Evolutionary conservation across 2,797 vertebrate genomes (phyloP).

Genomic region (Prionace glauca): DNA sequence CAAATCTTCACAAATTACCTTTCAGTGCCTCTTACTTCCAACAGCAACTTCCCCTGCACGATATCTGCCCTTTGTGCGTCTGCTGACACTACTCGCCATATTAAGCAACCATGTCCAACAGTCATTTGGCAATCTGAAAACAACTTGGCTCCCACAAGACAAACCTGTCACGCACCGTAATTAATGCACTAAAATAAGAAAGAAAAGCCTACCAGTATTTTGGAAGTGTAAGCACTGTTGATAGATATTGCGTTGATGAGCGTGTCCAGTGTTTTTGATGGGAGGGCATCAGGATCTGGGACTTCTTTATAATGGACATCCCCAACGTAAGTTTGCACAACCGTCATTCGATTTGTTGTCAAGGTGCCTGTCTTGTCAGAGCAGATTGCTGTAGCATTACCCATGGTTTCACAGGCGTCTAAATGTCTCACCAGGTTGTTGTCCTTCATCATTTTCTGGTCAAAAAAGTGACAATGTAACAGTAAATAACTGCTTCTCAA

Average conservation of each 20-base stretch:
- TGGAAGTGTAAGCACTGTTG: slow-evolving; percentile 95
- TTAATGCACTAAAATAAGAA: background rate
- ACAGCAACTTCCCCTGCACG: background rate
- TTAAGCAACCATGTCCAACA: background rate
- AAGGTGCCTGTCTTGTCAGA: slow-evolving; percentile 96
- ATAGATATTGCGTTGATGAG: slow-evolving; percentile 80
- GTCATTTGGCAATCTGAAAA: background rate
- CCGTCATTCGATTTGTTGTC: slow-evolving; percentile 96
- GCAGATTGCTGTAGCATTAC: slow-evolving; percentile 96
- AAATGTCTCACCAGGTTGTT: slow-evolving; percentile 95
- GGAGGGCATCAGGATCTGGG: slow-evolving; percentile 74
- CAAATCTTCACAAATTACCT: background rate
- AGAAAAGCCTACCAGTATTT: slow-evolving; percentile 83
- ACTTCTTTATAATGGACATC: slow-evolving; percentile 85
- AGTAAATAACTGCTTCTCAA: background rate
- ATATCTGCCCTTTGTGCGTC: background rate
- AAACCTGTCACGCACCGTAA: background rate
- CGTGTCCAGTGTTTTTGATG: slow-evolving; percentile 75
- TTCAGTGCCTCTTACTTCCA: background rate
- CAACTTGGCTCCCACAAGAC: background rate
- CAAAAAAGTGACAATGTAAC: slow-evolving; percentile 33
- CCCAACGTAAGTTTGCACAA: slow-evolving; percentile 76
- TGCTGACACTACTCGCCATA: background rate
- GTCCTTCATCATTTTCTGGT: slow-evolving; percentile 99
- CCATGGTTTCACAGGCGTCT: slow-evolving; percentile 98